Evolutionary conservation across 2,888 invertebrate species (phyloP).

Genomic region (Petrophora chlorosata): DNA sequence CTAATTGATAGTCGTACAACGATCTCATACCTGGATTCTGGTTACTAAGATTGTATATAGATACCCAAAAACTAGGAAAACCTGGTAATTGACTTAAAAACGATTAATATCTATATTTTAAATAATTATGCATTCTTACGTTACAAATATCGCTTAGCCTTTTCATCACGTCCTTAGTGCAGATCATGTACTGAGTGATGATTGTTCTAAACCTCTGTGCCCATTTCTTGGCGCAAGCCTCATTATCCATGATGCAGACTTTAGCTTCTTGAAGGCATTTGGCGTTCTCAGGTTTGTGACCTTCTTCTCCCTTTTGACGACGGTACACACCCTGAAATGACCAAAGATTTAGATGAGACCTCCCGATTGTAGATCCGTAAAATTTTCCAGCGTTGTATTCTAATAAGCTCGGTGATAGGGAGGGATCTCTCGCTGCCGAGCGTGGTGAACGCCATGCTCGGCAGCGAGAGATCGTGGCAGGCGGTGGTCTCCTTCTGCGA

Average conservation of each 20-base stretch:
- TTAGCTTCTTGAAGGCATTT: conserved; percentile 74
- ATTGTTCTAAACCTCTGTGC: conserved; percentile 68
- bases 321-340: conserved; percentile 69
- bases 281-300: conserved; percentile 61
- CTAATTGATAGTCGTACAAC: too few species aligned
- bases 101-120: too few species aligned
- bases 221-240: conserved; percentile 76
- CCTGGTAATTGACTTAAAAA: too few species aligned
- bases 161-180: conserved; percentile 75
- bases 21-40: too few species aligned
- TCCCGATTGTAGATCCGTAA: too few species aligned
- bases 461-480: too few species aligned
- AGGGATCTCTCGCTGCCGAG: too few species aligned
- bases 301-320: conserved; percentile 42
- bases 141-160: conserved; percentile 72
- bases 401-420: too few species aligned
- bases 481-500: too few species aligned
- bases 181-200: conserved; percentile 76
- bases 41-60: background rate
- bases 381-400: too few species aligned
- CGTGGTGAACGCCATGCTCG: too few species aligned
- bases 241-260: conserved; percentile 77
- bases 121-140: conserved; percentile 48
- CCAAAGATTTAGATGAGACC: background rate
- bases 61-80: too few species aligned